These are phyloP conservation scores for Dynastes hyllus DNA, from an alignment of 2,888 invertebrate genomes.

Conservation along the genomic window DNA sequence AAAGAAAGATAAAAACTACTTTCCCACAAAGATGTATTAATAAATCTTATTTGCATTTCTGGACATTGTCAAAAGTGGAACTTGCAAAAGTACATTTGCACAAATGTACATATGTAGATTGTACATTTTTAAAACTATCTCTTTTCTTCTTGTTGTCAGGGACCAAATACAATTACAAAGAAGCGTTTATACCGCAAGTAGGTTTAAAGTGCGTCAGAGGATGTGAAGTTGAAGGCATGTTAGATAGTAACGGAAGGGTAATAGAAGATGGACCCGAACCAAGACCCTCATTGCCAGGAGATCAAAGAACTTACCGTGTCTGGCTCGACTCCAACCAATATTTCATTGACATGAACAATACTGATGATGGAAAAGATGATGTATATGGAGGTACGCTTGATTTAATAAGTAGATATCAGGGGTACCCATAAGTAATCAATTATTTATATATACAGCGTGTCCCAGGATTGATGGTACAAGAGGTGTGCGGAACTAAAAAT, in stretches of 20 bases:
- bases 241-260: conserved; percentile 94
- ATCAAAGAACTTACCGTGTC: conserved; percentile 92
- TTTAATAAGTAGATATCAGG: not conserved
- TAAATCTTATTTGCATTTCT: too few species aligned
- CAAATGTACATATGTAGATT: too few species aligned
- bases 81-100: too few species aligned
- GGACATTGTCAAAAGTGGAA: too few species aligned
- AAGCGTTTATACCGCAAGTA: conserved; percentile 93
- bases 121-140: not conserved
- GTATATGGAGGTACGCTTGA: conserved; percentile 66
- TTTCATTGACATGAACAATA: conserved; percentile 89
- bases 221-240: conserved; percentile 98
- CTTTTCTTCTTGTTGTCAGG: conserved; percentile 69
- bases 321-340: conserved; percentile 99
- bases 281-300: conserved; percentile 89
- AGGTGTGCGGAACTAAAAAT: too few species aligned
- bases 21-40: too few species aligned
- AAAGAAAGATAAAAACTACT: too few species aligned
- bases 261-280: conserved; percentile 98
- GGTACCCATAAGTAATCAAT: too few species aligned
- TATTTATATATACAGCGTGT: too few species aligned
- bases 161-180: conserved; percentile 85
- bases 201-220: conserved; percentile 94
- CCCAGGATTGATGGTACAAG: too few species aligned
- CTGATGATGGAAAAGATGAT: conserved; percentile 87